Base-by-base conservation (phyloP, 2,888 invertebrate genomes). In the Drosophila nr. perissopoda region DNA sequence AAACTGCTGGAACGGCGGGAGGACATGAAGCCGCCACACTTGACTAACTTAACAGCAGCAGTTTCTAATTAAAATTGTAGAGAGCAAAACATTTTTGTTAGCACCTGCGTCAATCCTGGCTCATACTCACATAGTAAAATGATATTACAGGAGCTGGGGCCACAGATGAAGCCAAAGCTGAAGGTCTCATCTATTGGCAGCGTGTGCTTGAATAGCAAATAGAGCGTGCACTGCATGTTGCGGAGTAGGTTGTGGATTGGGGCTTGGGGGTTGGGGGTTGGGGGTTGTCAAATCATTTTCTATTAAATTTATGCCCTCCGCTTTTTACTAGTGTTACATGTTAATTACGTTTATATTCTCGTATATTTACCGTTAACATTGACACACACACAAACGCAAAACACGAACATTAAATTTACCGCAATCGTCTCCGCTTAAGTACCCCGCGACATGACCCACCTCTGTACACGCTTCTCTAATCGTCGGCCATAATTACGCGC, bases 31-130 rank as follows among this genome's bases (percentile, higher is more conserved):
- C 58, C 53, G 65, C 64, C 61, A 65, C 82, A 84, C 89, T 87
- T 63, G 73, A 80, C 85, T 80, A 87, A 87, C 68, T 84, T 79
- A 85, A 89, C 76, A 76, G 87, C 78, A 77, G 82, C 80, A 83
- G 83, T 82, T 89, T 89, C 89, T 89, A 85, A 85, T 85, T 85
- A 89, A 82, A 89, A 87, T 84, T 79, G 71, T 84, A 60, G 67
- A 71, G 67, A 74, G 84, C 59, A 68, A 42, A 72, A 77, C 71
- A 88, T 72, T 72, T 62, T 62, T 60, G 70, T 58, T 69, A 40
- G 73, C 73, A 53, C 65, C 82, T 69, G 67, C 62, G 65, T 70
- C 77, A 80, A 73, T 72, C 48, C 66, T 33, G 48, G 48, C 51
- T 45, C 40, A 57, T 27, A 48, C 18, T 18, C 25, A 56, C 7